Percentiles rank a stretch among this genome's conserved stretches.
Conservation (phyloP, 2,888 invertebrate genomes). For the Colostygia pectinataria region DNA sequence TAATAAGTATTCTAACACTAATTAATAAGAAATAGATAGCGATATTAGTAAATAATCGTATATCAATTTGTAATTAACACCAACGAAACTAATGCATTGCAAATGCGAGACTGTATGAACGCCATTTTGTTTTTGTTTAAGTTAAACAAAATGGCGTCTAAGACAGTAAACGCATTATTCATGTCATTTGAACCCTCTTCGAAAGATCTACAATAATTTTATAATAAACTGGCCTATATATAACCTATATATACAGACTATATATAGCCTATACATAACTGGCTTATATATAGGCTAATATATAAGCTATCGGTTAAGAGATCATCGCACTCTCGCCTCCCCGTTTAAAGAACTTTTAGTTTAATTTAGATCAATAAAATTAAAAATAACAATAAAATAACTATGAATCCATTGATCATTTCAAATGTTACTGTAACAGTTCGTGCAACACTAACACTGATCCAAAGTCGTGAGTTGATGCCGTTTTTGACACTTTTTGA, state of each 20-base stretch:
- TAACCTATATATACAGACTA: too few species aligned
- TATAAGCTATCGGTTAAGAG: slow-evolving; percentile 54
- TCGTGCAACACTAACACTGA: slow-evolving; percentile 11
- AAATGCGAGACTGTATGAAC: background rate
- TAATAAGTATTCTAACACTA: background rate
- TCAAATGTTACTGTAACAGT: slow-evolving; percentile 20
- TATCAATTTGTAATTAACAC: background rate
- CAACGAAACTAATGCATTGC: slow-evolving; percentile 3
- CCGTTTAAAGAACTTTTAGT: slow-evolving; percentile 32
- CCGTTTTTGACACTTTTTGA: too few species aligned
- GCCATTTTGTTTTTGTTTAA: slow-evolving; percentile 2
- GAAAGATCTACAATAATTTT: slow-evolving; percentile 21
- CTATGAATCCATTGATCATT: slow-evolving; percentile 36
- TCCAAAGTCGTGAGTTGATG: too few species aligned
- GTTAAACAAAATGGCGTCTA: slow-evolving; percentile 9
- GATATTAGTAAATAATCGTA: slow-evolving; percentile 11
- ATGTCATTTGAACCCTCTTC: slow-evolving; percentile 11
- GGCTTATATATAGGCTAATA: too few species aligned
- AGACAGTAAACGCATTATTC: background rate
- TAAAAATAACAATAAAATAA: slow-evolving; percentile 27
- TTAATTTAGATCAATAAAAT: slow-evolving; percentile 28
- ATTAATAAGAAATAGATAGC: background rate
- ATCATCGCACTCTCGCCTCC: slow-evolving; percentile 48
- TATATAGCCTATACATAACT: too few species aligned
- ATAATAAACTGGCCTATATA: slow-evolving; percentile 31